Percentiles rank a stretch among this genome's conserved stretches.
These are phyloP conservation scores for Apamea monoglypha DNA, from an alignment of 2,888 invertebrate genomes.

Conservation along the genomic window DNA sequence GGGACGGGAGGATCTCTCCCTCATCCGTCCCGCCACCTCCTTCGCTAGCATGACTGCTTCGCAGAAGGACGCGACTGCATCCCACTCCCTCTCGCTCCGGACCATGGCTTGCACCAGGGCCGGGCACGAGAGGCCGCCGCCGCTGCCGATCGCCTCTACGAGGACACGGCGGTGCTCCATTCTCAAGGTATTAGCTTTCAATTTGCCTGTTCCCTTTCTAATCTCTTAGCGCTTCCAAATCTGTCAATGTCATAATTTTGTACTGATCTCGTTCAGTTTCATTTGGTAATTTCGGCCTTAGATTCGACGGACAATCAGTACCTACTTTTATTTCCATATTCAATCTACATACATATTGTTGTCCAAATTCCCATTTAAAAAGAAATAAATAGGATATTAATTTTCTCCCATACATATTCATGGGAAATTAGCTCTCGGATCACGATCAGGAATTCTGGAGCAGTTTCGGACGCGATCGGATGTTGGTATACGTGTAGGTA, in stretches of 20 bases:
- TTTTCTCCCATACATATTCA: constrained; percentile 34
- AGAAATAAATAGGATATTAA: constrained; percentile 2
- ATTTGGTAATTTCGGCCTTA: neutral
- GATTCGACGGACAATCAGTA: neutral
- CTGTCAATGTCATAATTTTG: too few species aligned
- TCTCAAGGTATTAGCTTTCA: neutral
- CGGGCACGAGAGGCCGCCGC: too few species aligned
- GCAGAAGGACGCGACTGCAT: too few species aligned
- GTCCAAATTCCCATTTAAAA: constrained; percentile 23
- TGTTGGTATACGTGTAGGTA: neutral
- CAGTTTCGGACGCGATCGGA: neutral
- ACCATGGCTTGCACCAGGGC: too few species aligned
- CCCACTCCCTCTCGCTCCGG: too few species aligned
- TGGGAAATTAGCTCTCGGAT: constrained; percentile 34
- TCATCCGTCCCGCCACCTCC: too few species aligned
- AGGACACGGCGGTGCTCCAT: too few species aligned
- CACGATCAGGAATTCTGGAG: constrained; percentile 30
- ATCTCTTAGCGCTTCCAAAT: neutral
- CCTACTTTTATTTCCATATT: neutral
- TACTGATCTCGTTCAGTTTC: too few species aligned
- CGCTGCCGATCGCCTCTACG: too few species aligned
- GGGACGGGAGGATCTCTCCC: too few species aligned
- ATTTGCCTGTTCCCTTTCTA: neutral
- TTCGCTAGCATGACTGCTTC: too few species aligned
- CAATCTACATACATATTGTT: constrained; percentile 12